Evolutionary conservation across 2,797 vertebrate genomes (phyloP), one percentile per base, ranked within the genome.

Genomic region (Oceanodroma leucorhoa): DNA sequence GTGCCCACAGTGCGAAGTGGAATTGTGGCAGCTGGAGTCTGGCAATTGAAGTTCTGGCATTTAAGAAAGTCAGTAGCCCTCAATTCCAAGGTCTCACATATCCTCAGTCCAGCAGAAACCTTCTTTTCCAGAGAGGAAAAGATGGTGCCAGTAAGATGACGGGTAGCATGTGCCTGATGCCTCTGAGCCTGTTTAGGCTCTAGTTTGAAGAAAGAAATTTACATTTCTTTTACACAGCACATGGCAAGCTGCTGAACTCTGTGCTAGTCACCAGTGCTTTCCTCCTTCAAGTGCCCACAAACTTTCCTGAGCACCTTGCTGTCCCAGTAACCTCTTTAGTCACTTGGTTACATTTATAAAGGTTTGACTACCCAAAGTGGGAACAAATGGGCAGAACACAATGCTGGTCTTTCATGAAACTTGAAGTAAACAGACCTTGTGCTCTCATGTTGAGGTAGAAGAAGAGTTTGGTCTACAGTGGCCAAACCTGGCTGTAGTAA

Each of bases 141-240:
- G 32, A 19, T 0, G 2, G 30, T 29, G 13, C 16, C 30, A 14
- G 12, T 51, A 57, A 62, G 38, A 58, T 51, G 43, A 51, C 0
- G 9, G 9, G 14, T 34, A 61, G 29, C 41, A 51, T 0, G 0
- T 11, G 9, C 18, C 22, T 0, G 0, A 24, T 69, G 36, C 7
- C n/a, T 69, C 32, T 30, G 54, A 84, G 19, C 22, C 34, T 46
- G 30, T 36, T 57, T 29, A 54, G 21, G 32, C 32, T 61, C 27
- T 61, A 30, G 14, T 66, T 30, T 61, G 66, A 78, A 66, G 32
- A 54, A 77, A 48, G 23, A 83, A 70, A 72, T 18, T 12, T 23
- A 65, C 6, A 11, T 64, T 71, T 50, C 48, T 45, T 50, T 53
- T 45, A 32, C 24, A 43, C 3, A 50, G 17, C 30, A 40, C 15